These are phyloP conservation scores for Antechinus flavipes DNA, from an alignment of 2,113 vertebrate species.

Conservation along the genomic window DNA sequence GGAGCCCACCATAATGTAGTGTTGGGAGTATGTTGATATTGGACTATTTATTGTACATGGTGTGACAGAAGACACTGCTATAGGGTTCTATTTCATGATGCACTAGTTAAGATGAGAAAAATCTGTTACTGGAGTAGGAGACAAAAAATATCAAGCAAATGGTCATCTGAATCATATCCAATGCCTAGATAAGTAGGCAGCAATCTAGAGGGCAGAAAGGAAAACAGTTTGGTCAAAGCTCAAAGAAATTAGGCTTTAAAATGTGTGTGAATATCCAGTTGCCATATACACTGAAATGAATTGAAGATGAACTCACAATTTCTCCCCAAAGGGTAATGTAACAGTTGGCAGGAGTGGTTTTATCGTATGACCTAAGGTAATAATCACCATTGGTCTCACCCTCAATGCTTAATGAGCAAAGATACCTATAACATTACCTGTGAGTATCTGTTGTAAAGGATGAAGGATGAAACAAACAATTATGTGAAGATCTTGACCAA, in stretches of 20 bases:
- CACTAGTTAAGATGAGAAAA: not conserved
- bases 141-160: not conserved
- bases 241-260: not conserved
- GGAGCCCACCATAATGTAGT: not conserved
- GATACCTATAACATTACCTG: not conserved
- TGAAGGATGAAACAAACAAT: not conserved
- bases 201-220: not conserved
- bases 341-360: not conserved
- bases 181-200: not conserved
- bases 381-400: not conserved
- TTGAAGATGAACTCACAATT: not conserved
- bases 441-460: not conserved
- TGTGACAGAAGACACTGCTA: not conserved
- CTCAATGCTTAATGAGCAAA: not conserved
- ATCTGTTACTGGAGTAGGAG: not conserved
- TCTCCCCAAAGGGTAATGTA: not conserved
- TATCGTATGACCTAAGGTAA: not conserved
- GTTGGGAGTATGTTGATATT: not conserved
- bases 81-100: not conserved
- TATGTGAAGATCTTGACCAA: not conserved
- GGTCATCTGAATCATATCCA: not conserved
- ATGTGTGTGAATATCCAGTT: not conserved
- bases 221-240: not conserved
- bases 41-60: not conserved
- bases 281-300: not conserved